These are phyloP conservation scores for Salticus scenicus DNA, from an alignment of 2,888 invertebrate species.

Conservation along the genomic window DNA sequence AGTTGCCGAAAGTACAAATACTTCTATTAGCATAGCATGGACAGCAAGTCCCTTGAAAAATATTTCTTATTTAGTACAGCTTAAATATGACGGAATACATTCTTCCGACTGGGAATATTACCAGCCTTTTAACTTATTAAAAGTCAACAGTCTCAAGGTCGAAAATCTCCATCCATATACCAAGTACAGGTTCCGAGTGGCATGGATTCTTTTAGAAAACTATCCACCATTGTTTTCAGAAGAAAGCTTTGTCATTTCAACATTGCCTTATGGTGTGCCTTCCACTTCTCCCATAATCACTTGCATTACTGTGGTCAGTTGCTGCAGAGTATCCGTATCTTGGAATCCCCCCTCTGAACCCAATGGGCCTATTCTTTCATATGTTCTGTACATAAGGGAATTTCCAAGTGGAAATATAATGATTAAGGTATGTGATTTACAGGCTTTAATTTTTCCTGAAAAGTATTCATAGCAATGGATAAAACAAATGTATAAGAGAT, in stretches of 20 bases:
- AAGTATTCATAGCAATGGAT: too few relatives aligned
- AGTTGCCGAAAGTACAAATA: constrained; percentile 86
- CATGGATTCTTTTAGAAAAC: constrained; percentile 82
- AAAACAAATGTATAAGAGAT: too few relatives aligned
- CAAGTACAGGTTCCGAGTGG: constrained; percentile 93
- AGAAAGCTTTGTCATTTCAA: constrained; percentile 75
- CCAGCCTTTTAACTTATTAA: constrained; percentile 73
- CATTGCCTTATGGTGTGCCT: constrained; percentile 79
- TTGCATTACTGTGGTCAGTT: constrained; percentile 82
- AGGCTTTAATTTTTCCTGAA: too few relatives aligned
- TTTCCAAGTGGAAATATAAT: constrained; percentile 80
- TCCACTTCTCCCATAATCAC: constrained; percentile 84
- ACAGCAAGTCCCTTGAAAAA: constrained; percentile 76
- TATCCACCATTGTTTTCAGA: constrained; percentile 74
- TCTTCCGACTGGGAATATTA: constrained; percentile 87
- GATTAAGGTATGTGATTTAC: constrained; percentile 80
- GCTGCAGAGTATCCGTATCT: constrained; percentile 87
- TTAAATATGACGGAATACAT: constrained; percentile 79
- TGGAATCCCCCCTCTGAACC: constrained; percentile 92
- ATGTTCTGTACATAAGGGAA: constrained; percentile 84
- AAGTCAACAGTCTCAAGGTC: constrained; percentile 77
- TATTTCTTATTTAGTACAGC: constrained; percentile 82
- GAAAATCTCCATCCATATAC: constrained; percentile 89
- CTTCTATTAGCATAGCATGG: constrained; percentile 88
- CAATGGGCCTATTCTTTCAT: constrained; percentile 91